phyloP scores from a whole-genome alignment of 1,140 invertebrate species.

The Drosophila truncata region DNA sequence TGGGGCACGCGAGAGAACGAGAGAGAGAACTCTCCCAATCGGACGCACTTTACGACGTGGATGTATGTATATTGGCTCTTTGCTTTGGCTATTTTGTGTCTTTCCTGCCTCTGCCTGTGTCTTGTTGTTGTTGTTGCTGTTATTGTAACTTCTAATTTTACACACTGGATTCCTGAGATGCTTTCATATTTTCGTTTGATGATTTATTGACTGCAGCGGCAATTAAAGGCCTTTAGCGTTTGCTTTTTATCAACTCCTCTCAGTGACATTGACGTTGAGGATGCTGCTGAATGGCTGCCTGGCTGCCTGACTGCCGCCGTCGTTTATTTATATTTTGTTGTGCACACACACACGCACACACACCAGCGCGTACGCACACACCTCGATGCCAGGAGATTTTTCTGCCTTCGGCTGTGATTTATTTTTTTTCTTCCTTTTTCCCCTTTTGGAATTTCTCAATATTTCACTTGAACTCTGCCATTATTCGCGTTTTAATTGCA shows the following conservation, averaged over 20 bases:
- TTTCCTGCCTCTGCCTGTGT: slow-evolving; percentile 51
- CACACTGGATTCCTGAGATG: slow-evolving; percentile 73
- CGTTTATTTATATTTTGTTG: slow-evolving; percentile 81
- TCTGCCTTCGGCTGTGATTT: slow-evolving; percentile 7
- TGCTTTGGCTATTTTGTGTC: slow-evolving; percentile 68
- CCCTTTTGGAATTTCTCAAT: slow-evolving; percentile 11
- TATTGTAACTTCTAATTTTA: slow-evolving; percentile 75
- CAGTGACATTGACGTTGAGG: slow-evolving; percentile 72
- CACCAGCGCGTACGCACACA: slow-evolving; percentile 30
- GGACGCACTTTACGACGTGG: slow-evolving; percentile 69
- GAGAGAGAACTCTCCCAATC: slow-evolving; percentile 31
- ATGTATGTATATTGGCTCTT: slow-evolving; percentile 57
- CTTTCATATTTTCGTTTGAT: slow-evolving; percentile 83
- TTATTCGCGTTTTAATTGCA: slow-evolving; percentile 33
- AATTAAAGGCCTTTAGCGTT: slow-evolving; percentile 80
- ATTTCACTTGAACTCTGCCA: slow-evolving; percentile 44
- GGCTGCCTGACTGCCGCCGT: slow-evolving; percentile 15
- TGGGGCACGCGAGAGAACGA: slow-evolving; percentile 1
- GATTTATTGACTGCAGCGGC: slow-evolving; percentile 81
- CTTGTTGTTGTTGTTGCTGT: slow-evolving; percentile 22
- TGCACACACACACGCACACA: slow-evolving; percentile 47
- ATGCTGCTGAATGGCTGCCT: slow-evolving; percentile 12
- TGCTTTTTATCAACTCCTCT: slow-evolving; percentile 80
- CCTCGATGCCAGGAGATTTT: slow-evolving; percentile 40
- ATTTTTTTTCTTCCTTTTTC: slow-evolving; percentile 30